A percentile compares a stretch with the other conserved stretches of the same genome.
Evolutionary conservation across 2,888 invertebrate genomes (phyloP).

Genomic region (Tenodera sinensis): DNA sequence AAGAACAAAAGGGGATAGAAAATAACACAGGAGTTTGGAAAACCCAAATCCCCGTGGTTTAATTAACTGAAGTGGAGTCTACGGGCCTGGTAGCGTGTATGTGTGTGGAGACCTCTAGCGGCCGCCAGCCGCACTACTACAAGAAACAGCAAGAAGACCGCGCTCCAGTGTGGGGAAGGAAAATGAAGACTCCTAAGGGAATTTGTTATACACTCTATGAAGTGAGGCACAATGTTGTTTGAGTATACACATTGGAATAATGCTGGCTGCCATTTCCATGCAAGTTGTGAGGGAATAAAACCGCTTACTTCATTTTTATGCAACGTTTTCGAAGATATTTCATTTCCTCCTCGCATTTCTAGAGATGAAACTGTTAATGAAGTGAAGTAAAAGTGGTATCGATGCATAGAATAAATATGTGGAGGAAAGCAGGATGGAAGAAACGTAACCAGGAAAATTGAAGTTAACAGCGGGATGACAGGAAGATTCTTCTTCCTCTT

Average conservation of each 20-base stretch:
- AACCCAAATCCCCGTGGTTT: slow-evolving; percentile 19
- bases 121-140: not conserved
- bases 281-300: not conserved
- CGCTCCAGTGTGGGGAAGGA: not conserved
- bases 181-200: not conserved
- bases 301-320: not conserved
- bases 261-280: not conserved
- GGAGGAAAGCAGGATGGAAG: too few relatives aligned
- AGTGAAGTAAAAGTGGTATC: not conserved
- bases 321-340: not conserved
- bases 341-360: not conserved
- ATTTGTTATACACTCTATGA: not conserved
- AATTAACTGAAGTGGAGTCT: slow-evolving; percentile 19
- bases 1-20: not conserved
- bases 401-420: too few relatives aligned
- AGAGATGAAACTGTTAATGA: not conserved
- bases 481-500: too few relatives aligned
- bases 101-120: not conserved
- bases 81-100: not conserved
- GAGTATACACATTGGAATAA: not conserved
- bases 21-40: not conserved
- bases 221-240: not conserved
- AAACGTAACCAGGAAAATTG: too few relatives aligned
- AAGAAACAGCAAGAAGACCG: not conserved
- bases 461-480: too few relatives aligned